Evolutionary conservation across 2,888 invertebrate genomes (phyloP), one percentile per base, ranked within the genome.

Genomic region (Steinernema scapterisci): DNA sequence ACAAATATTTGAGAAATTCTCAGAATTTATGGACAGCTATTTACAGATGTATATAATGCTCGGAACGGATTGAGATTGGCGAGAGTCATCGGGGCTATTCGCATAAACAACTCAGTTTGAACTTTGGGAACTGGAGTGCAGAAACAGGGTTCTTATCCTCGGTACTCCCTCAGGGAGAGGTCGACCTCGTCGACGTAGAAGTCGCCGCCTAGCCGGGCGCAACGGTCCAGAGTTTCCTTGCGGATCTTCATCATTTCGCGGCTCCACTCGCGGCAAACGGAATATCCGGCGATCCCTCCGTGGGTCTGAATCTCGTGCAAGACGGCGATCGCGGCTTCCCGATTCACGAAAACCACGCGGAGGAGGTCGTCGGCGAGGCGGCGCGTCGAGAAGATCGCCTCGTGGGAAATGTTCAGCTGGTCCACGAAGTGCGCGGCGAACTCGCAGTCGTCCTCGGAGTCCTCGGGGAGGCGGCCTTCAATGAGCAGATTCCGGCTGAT

Each of bases 141-240:
- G 6, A n/a, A 2, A n/a, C 13, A 5, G 48, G n/a, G 13, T 48
- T n/a, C 25, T 63, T 27, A 63, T 16, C 63, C 63, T 27, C 63
- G 27, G 63, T 63, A 63, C 38, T 63, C 63, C 16, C 63, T 27
- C 31, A 63, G 16, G 7, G 63, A 27, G 16, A 63, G 63, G 38
- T 63, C 63, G 63, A 63, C 63, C 63, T 63, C 63, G 38, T 63
- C 63, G 31, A 63, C 63, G 63, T 63, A 63, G 63, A 63, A 63
- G 31, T 63, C 38, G 5, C 63, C 63, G 25, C 63, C 63, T 21
- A 63, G 31, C 31, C 63, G 27, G 16, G 11, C 31, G 31, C 27
- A 25, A 27, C 63, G 27, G 3, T 63, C 63, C 5, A 63, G 16
- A 9, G 27, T 63, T 31, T 63, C 63, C 31, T 6, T 27, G 16